Evolutionary conservation across 2,888 invertebrate genomes (phyloP).

Genomic region (Epirrita christyi): DNA sequence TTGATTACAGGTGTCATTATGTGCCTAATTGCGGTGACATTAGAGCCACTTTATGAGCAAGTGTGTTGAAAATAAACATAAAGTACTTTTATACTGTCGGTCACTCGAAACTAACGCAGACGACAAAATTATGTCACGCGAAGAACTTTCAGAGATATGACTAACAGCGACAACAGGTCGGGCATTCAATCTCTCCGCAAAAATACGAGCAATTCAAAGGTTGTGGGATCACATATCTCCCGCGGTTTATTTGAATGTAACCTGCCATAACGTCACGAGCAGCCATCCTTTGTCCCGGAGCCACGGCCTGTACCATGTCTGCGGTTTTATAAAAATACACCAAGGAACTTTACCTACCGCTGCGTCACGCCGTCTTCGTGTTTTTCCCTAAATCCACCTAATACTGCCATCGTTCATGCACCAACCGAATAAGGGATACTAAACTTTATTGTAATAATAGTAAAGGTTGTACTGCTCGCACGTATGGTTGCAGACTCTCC

Average conservation of each 20-base stretch:
- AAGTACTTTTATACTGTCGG: no score
- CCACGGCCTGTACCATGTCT: background rate
- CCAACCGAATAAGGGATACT: slow-evolving; percentile 13
- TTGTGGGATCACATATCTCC: background rate
- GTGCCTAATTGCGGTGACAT: no score
- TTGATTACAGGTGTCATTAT: no score
- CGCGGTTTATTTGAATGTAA: slow-evolving; percentile 5
- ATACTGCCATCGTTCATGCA: slow-evolving; percentile 23
- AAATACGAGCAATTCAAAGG: slow-evolving; percentile 1
- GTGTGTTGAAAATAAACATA: no score
- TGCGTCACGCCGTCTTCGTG: slow-evolving; percentile 37
- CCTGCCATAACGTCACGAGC: slow-evolving; percentile 7
- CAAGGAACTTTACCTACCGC: slow-evolving; percentile 20
- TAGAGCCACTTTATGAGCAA: no score
- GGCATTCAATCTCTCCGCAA: background rate
- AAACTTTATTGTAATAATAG: slow-evolving; percentile 13
- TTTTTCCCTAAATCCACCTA: slow-evolving; percentile 42
- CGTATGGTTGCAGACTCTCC: slow-evolving; percentile 6
- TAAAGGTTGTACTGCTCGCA: slow-evolving; percentile 9
- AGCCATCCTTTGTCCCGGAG: slow-evolving; percentile 1
- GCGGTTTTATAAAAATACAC: slow-evolving; percentile 24
- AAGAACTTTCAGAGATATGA: background rate
- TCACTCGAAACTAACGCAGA: background rate
- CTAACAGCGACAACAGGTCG: background rate
- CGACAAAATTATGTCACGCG: background rate